These are phyloP conservation scores for Taphrorychus bicolor DNA, from an alignment of 2,888 invertebrate genomes.

Conservation along the genomic window DNA sequence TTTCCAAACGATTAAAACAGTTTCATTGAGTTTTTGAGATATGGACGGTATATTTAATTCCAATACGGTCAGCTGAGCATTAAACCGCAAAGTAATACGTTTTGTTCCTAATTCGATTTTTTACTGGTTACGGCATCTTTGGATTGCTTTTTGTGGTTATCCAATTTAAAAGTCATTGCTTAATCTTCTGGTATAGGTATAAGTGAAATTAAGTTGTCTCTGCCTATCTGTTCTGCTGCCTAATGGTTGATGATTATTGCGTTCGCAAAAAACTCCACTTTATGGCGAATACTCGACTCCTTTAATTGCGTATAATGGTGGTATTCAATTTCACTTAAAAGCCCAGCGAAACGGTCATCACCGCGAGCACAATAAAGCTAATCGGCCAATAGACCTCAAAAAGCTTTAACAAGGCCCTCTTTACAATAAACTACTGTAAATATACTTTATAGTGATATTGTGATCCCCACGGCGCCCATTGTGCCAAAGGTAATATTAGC, in stretches of 20 bases:
- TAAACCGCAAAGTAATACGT: conserved; percentile 11
- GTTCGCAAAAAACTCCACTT: too few relatives aligned
- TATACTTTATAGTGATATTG: conserved; percentile 57
- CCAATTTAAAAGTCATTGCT: conserved; percentile 12
- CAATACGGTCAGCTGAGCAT: neutral
- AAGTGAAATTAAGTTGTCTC: conserved; percentile 12
- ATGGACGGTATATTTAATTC: neutral
- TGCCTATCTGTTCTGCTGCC: too few relatives aligned
- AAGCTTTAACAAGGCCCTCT: neutral
- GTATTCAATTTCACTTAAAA: conserved; percentile 18
- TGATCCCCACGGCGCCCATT: conserved; percentile 58
- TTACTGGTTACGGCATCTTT: conserved; percentile 15
- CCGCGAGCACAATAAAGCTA: conserved; percentile 45
- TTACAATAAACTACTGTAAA: conserved; percentile 46
- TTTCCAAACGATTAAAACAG: too few relatives aligned
- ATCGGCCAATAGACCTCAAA: neutral
- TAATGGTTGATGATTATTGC: neutral
- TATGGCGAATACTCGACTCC: too few relatives aligned
- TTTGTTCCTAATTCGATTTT: conserved; percentile 12
- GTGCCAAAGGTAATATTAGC: conserved; percentile 58
- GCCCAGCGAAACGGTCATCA: too few relatives aligned
- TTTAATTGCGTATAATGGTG: neutral
- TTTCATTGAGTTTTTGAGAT: neutral
- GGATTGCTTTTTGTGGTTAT: conserved; percentile 16
- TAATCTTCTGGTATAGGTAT: conserved; percentile 8